phyloP scores from a whole-genome alignment of 2,113 vertebrate genomes.

The Balaeniceps rex region DNA sequence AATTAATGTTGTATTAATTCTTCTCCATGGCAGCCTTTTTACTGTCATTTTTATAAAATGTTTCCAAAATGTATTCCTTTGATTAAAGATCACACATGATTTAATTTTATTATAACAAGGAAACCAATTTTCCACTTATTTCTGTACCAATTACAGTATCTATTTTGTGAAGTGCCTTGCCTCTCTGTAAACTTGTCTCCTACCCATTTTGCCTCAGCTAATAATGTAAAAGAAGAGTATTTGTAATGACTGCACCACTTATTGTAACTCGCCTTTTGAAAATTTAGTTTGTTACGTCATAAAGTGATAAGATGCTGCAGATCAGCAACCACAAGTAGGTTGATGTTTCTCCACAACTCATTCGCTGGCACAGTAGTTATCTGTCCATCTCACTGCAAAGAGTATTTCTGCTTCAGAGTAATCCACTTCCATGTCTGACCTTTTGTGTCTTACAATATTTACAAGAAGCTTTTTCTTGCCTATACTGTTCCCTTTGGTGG shows the following conservation, averaged over 20 bases:
- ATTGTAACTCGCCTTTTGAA: neutral
- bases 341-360: neutral
- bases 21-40: neutral
- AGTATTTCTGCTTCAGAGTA: neutral
- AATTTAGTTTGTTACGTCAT: neutral
- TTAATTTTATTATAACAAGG: neutral
- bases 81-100: neutral
- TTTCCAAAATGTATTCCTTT: neutral
- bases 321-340: neutral
- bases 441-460: neutral
- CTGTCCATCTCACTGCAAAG: neutral
- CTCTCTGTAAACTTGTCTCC: neutral
- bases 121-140: neutral
- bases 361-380: neutral
- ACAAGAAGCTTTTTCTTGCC: neutral
- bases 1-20: constrained; percentile 13
- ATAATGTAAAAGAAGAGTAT: neutral
- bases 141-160: neutral
- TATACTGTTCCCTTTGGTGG: neutral
- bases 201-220: neutral
- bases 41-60: neutral
- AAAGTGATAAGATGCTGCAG: neutral
- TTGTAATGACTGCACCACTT: neutral
- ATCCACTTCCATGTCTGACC: neutral
- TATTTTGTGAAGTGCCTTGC: neutral